These are phyloP conservation scores for Ameiurus melas DNA, from an alignment of 2,113 vertebrate species.

Conservation along the genomic window DNA sequence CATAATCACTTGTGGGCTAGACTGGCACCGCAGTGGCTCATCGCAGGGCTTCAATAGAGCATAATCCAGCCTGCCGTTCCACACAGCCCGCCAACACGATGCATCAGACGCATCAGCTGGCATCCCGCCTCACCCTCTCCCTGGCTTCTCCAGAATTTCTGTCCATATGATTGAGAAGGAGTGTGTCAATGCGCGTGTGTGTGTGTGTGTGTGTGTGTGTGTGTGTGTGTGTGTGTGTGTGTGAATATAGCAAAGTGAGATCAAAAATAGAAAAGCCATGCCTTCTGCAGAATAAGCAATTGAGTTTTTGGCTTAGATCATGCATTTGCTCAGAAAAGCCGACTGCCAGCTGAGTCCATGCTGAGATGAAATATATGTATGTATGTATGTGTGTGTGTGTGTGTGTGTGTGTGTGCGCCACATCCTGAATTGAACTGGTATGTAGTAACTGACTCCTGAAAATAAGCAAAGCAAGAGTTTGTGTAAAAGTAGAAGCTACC, in stretches of 20 bases:
- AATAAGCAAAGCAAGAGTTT: background rate
- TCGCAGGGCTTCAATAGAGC: constrained; percentile 57
- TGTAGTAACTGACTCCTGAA: background rate
- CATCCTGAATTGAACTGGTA: constrained; percentile 21
- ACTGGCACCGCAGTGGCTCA: constrained; percentile 9
- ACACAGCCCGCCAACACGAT: constrained; percentile 51
- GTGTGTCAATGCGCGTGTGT: background rate
- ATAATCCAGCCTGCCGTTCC: constrained; percentile 63
- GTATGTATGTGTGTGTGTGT: background rate
- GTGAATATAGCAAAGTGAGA: constrained; percentile 58
- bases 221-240: constrained; percentile 48
- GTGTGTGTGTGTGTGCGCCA: background rate
- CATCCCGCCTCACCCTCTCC: constrained; percentile 53
- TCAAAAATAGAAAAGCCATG: constrained; percentile 72
- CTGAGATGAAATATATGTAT: constrained; percentile 17
- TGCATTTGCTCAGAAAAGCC: constrained; percentile 66
- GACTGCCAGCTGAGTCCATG: constrained; percentile 69
- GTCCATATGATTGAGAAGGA: constrained; percentile 36
- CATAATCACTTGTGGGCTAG: constrained; percentile 18
- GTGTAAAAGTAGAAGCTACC: background rate
- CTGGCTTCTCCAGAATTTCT: constrained; percentile 46
- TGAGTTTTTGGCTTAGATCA: constrained; percentile 67
- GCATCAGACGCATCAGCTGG: constrained; percentile 67
- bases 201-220: constrained; percentile 26
- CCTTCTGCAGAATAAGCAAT: constrained; percentile 73